Evolutionary conservation across 2,113 vertebrate genomes (phyloP).

Genomic region (Perca fluviatilis): DNA sequence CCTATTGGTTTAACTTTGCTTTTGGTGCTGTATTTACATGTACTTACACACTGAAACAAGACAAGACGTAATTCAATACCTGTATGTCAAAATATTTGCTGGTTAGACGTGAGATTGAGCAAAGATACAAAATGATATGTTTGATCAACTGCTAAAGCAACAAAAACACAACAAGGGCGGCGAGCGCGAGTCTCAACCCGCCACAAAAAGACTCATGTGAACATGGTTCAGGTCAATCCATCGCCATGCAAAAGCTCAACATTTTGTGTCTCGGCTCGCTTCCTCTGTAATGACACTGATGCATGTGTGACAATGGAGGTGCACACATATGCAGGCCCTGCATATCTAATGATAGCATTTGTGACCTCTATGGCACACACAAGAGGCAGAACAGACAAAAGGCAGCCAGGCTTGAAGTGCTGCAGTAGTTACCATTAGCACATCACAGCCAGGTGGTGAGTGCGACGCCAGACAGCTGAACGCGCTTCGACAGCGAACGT

Average conservation of each 20-base stretch:
- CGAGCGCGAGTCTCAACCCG: not conserved
- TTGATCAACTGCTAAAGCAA: not conserved
- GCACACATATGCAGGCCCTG: conserved; percentile 11
- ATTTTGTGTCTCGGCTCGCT: conserved; percentile 31
- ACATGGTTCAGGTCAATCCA: not conserved
- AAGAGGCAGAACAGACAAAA: conserved; percentile 50
- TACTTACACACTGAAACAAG: not conserved
- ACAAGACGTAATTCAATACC: not conserved
- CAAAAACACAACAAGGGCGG: not conserved
- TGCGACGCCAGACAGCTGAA: conserved; percentile 9
- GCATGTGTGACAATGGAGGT: conserved; percentile 28
- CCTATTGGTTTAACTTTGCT: too few relatives aligned
- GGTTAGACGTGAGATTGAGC: not conserved
- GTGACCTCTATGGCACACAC: conserved; percentile 48
- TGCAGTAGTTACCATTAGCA: conserved; percentile 40
- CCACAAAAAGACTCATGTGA: not conserved
- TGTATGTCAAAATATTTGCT: not conserved
- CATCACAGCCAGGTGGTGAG: conserved; percentile 41
- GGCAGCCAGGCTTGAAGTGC: conserved; percentile 55
- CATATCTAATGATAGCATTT: conserved; percentile 54
- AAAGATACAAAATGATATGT: not conserved
- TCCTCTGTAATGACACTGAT: conserved; percentile 48
- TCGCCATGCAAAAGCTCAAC: not conserved
- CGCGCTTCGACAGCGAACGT: conserved; percentile 3
- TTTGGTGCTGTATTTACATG: not conserved